Evolutionary conservation across 2,888 invertebrate genomes (phyloP), one percentile per base, ranked within the genome.

Genomic region (Pollenia griseotomentosa): DNA sequence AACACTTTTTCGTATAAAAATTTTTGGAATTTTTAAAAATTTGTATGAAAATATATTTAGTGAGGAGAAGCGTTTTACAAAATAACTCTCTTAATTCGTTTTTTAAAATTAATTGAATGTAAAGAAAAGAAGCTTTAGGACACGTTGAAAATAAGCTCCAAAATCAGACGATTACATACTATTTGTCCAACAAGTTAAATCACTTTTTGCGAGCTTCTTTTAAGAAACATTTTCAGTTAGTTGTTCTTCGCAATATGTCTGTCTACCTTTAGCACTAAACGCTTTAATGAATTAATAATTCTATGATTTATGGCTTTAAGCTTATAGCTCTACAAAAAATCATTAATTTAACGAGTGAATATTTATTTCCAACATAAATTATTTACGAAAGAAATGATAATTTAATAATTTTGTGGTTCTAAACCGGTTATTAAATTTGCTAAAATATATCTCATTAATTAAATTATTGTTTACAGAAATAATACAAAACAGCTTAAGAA

Each of bases 391-490:
- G 16, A 46, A 23, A 33, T 12, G 44, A 19, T 19, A 51, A 16
- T 12, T 23, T 42, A 74, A 65, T 23, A 16, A 33, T 51, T 9
- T 74, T 11, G 42, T 16, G 11, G 14, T 57, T n/a, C 23, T n/a
- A 77, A 71, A 71, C 83, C 23, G 71, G 77, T 83, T 78, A 8
- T 44, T 53, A 19, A 55, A 23, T 33, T 33, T 33, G 33, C 33
- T 0, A 73, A 42, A 40, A 10, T 75, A 16, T 66, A 66, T 55
- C 19, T 51, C 11, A 63, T 70, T 71, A 70, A 70, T 55, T 33
- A n/a, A 71, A 75, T 68, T 40, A 16, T 61, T 48, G 51, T 48
- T 75, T 68, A 40, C 2, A n/a, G 14, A 23, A 23, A 51, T 51
- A 42, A 71, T 40, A 40, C n/a, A 57, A 33, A 40, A 59, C 19